These are phyloP conservation scores for Parapristionchus giblindavisi DNA, from an alignment of 2,888 invertebrate species.

Conservation along the genomic window DNA sequence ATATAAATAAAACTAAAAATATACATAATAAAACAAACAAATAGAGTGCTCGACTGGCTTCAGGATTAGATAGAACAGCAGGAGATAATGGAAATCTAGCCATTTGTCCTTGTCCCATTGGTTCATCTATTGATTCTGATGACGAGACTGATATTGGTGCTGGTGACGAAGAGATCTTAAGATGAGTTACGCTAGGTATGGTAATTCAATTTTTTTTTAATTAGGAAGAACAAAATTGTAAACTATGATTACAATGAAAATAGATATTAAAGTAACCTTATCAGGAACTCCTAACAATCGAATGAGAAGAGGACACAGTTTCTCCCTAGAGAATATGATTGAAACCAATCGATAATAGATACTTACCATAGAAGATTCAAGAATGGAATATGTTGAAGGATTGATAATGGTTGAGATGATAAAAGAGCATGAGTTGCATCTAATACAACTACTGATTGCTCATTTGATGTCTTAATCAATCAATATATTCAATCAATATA, in stretches of 20 bases:
- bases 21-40: constrained; percentile 48
- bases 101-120: constrained; percentile 58
- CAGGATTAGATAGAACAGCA: constrained; percentile 56
- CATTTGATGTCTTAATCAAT: constrained; percentile 32
- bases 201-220: too few relatives aligned
- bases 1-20: background rate
- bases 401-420: constrained; percentile 54
- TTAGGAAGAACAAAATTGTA: too few relatives aligned
- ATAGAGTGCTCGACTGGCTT: constrained; percentile 60
- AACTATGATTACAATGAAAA: too few relatives aligned
- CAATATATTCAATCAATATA: too few relatives aligned
- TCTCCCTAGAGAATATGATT: constrained; percentile 48
- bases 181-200: background rate
- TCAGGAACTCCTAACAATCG: constrained; percentile 54
- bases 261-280: too few relatives aligned
- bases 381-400: constrained; percentile 54
- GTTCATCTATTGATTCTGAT: constrained; percentile 38
- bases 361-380: constrained; percentile 60
- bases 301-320: constrained; percentile 56
- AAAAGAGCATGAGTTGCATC: constrained; percentile 60
- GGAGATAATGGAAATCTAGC: constrained; percentile 53
- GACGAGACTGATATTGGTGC: constrained; percentile 8
- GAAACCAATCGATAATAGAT: background rate
- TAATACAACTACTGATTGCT: constrained; percentile 42
- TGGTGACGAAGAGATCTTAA: background rate